Conservation (phyloP, 2,888 invertebrate species). For the Theodoxus fluviatilis region DNA sequence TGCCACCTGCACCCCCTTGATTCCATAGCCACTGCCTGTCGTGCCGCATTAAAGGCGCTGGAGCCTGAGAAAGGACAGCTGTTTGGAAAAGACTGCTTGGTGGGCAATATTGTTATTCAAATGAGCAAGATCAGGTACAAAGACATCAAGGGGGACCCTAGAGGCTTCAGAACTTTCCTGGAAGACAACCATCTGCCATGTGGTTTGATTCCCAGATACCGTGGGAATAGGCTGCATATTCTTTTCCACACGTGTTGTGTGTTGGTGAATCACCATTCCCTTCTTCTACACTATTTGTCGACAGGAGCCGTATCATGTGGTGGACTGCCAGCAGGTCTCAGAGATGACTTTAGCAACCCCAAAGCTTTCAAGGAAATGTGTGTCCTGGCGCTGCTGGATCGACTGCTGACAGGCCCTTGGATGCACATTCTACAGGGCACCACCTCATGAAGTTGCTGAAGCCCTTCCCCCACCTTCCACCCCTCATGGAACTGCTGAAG, state of each 20-base stretch:
- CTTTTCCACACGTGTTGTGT: slow-evolving; percentile 27
- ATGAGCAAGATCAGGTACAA: too few relatives aligned
- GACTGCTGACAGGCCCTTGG: slow-evolving; percentile 19
- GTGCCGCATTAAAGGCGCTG: slow-evolving; percentile 22
- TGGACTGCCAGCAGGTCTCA: slow-evolving; percentile 20
- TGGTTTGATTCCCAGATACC: slow-evolving; percentile 28
- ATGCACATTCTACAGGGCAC: too few relatives aligned
- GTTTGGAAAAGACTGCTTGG: slow-evolving; percentile 32
- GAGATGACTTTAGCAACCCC: slow-evolving; percentile 19
- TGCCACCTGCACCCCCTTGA: slow-evolving; percentile 32
- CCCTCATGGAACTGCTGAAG: too few relatives aligned
- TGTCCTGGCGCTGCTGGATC: slow-evolving; percentile 24
- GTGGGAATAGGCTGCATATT: slow-evolving; percentile 30
- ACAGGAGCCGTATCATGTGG: slow-evolving; percentile 26
- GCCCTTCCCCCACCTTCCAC: too few relatives aligned
- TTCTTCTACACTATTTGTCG: slow-evolving; percentile 17
- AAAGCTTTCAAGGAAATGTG: slow-evolving; percentile 19
- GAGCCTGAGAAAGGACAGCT: slow-evolving; percentile 25
- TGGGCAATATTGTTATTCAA: slow-evolving; percentile 29
- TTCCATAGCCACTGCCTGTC: slow-evolving; percentile 23
- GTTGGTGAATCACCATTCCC: slow-evolving; percentile 14
- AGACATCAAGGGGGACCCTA: too few relatives aligned
- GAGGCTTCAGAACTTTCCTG: slow-evolving; percentile 27
- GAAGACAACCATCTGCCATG: slow-evolving; percentile 19
- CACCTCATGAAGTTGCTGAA: too few relatives aligned